Percentiles rank a stretch among this genome's conserved stretches.
Conservation (phyloP, 2,797 vertebrate species). For the Onychomys torridus region DNA sequence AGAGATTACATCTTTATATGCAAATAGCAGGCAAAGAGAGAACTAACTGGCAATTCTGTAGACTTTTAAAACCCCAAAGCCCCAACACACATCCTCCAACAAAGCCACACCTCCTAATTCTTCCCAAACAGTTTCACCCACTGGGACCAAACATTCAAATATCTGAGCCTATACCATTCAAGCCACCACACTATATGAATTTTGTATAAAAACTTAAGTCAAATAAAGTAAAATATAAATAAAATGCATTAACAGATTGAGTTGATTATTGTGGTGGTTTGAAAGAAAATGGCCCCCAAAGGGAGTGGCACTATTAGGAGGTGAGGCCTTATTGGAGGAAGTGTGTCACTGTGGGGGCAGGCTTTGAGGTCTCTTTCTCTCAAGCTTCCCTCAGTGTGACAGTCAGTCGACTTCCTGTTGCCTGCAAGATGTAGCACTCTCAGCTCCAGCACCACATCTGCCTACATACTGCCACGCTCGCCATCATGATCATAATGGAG, state of each 20-base stretch:
- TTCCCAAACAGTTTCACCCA: not conserved
- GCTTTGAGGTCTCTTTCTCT: too few species aligned
- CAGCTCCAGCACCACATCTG: too few species aligned
- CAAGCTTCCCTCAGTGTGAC: too few species aligned
- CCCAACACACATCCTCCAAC: not conserved
- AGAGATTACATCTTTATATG: not conserved
- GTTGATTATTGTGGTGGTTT: not conserved
- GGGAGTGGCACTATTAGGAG: too few species aligned
- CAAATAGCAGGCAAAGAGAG: not conserved
- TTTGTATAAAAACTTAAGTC: not conserved
- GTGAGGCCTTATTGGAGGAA: too few species aligned
- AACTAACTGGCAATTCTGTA: not conserved
- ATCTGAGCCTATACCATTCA: not conserved
- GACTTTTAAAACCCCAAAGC: not conserved
- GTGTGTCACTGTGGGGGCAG: too few species aligned
- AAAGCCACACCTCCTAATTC: not conserved
- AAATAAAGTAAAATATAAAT: slow-evolving; percentile 19
- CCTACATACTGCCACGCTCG: too few species aligned
- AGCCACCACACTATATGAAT: not conserved
- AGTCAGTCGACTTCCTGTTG: too few species aligned
- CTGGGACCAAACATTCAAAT: not conserved
- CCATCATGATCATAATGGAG: too few species aligned
- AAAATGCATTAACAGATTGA: slow-evolving; percentile 28
- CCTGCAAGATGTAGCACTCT: too few species aligned
- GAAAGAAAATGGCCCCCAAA: too few species aligned